Evolutionary conservation across 2,888 invertebrate species (phyloP).

Genomic region (Cataglyphis livida): DNA sequence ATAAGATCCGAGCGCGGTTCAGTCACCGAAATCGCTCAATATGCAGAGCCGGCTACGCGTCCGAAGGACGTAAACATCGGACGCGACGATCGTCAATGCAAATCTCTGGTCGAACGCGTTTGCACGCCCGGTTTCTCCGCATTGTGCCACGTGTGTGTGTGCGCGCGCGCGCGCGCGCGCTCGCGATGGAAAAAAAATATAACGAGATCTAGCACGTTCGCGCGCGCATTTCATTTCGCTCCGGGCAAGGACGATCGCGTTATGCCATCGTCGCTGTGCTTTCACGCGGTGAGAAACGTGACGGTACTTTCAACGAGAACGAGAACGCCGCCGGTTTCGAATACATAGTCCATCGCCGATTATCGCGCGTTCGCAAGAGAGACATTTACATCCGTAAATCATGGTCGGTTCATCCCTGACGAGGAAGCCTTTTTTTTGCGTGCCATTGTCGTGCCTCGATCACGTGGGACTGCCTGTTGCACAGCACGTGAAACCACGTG

Average conservation of each 20-base stretch:
- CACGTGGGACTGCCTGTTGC: constrained; percentile 65
- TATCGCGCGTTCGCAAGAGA: not conserved
- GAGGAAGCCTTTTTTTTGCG: not conserved
- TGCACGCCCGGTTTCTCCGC: constrained; percentile 5
- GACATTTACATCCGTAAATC: not conserved
- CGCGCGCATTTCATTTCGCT: constrained; percentile 45
- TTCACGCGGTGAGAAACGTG: constrained; percentile 62
- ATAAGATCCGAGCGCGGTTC: not conserved
- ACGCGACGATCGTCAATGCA: constrained; percentile 24
- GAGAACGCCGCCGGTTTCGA: not conserved
- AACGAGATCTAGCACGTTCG: constrained; percentile 24
- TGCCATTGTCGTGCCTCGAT: constrained; percentile 15
- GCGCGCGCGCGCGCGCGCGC: not conserved
- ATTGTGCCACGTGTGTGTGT: not conserved
- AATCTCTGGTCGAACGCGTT: constrained; percentile 17
- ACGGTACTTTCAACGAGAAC: constrained; percentile 51
- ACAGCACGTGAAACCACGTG: constrained; percentile 20
- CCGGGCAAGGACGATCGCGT: constrained; percentile 60
- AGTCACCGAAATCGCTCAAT: constrained; percentile 2
- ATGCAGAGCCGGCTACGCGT: not conserved
- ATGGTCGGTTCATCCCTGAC: not conserved
- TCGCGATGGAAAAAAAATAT: constrained; percentile 21
- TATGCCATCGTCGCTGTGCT: constrained; percentile 52
- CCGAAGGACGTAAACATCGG: constrained; percentile 7
- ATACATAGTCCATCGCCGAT: not conserved